These are phyloP conservation scores for Euproctis similis DNA, from an alignment of 2,888 invertebrate species.

Conservation along the genomic window DNA sequence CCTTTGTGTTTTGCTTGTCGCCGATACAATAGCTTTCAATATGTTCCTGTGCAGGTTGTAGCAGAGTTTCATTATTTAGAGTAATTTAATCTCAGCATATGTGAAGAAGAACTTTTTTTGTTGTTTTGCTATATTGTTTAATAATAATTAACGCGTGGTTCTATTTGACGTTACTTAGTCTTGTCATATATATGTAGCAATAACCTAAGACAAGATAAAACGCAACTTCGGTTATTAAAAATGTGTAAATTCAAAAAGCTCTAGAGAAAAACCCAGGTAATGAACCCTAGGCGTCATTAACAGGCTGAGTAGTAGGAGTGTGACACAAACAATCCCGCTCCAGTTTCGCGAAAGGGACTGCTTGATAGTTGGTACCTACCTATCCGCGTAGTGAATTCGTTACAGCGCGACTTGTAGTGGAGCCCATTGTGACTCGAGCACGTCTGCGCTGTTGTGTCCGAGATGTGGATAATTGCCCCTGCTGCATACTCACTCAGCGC, in stretches of 20 bases:
- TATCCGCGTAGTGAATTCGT: conserved; percentile 71
- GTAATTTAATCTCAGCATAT: no score
- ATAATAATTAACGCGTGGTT: no score
- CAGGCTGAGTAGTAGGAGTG: conserved; percentile 47
- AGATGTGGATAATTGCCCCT: conserved; percentile 72
- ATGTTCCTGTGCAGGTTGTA: neutral
- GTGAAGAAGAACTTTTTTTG: no score
- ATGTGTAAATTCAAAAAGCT: conserved; percentile 35
- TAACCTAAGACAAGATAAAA: no score
- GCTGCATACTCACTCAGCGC: no score
- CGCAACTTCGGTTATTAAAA: no score
- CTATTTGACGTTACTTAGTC: no score
- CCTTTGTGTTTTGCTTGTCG: conserved; percentile 50
- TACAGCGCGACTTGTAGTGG: conserved; percentile 67
- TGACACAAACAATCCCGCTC: conserved; percentile 68
- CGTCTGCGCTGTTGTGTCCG: conserved; percentile 71
- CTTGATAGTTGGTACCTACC: conserved; percentile 64
- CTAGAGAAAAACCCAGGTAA: conserved; percentile 47
- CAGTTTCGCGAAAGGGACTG: conserved; percentile 60
- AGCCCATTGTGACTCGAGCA: conserved; percentile 67
- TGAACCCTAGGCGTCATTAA: conserved; percentile 69
- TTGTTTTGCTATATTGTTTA: no score
- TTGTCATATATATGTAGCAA: no score
- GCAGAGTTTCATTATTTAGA: no score
- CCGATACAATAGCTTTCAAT: conserved; percentile 26